Evolutionary conservation across 2,888 invertebrate species (phyloP), one percentile per base, ranked within the genome.

Genomic region (Auanema freiburgensis): DNA sequence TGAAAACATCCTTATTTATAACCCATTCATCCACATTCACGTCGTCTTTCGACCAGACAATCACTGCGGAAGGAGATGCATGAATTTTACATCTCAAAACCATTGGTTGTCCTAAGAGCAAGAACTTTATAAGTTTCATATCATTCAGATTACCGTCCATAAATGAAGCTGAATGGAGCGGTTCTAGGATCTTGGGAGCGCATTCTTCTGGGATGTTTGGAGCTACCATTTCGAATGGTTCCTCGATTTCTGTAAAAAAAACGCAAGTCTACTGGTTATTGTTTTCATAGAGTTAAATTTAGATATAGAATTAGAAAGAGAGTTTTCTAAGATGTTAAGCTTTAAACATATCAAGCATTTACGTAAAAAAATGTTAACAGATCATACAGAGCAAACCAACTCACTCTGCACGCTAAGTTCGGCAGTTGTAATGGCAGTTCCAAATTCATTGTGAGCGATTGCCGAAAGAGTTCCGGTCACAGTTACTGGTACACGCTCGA

Each of bases 21-120:
- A 74, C 73, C 76, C 76, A 74, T 33, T 69, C 67, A 18, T 74
- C 73, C 11, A 77, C 72, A 56, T 75, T 64, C 16, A 69, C 54
- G 46, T 76, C 78, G 51, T 78, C 78, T 59, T 76, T 78, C 16
- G 74, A 72, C 78, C 78, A 78, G 16, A 67, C 72, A 41, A 77
- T 65, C 16, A 70, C 71, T 16, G 78, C 76, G 0, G 72, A 72
- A 24, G 78, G 78, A 46, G 57, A 64, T 1, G 76, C 78, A 21
- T 67, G 68, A 57, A 78, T 75, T 43, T 67, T 64, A 61, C 76
- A 75, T 18, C 73, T 67, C 21, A 77, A 71, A 25, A 71, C 70
- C 71, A 74, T 74, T 18, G 72, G 59, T 57, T 74, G 67, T 16
- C 76, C 74, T 73, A 57, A 43, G 65, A 58, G 2, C 16, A 21